phyloP scores from a whole-genome alignment of 37 sponge, comb jelly and placozoan species.

The Oopsacas minuta region DNA sequence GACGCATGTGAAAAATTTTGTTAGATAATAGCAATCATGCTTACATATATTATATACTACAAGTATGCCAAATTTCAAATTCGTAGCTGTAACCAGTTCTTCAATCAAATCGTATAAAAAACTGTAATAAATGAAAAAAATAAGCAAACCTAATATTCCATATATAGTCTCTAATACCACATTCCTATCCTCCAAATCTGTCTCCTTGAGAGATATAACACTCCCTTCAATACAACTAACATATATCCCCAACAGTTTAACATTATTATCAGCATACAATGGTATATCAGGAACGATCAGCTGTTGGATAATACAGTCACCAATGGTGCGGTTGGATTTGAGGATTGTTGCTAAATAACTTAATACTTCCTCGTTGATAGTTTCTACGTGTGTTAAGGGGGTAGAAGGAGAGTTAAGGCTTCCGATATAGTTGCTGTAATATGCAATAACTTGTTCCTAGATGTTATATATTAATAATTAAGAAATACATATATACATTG shows the following conservation, averaged over 20 bases:
- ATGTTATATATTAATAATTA: not conserved
- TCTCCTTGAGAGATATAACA: not conserved
- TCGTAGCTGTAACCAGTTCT: too few relatives aligned
- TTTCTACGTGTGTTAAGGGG: not conserved
- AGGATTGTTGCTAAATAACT: not conserved
- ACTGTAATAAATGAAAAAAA: too few relatives aligned
- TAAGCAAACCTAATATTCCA: not conserved
- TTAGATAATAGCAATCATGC: too few relatives aligned
- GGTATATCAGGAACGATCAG: not conserved
- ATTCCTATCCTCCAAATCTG: not conserved
- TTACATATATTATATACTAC: too few relatives aligned
- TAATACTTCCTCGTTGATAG: not conserved
- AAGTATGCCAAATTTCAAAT: too few relatives aligned
- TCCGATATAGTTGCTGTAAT: not conserved
- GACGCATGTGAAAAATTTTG: too few relatives aligned
- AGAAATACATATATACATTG: too few relatives aligned
- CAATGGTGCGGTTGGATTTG: not conserved
- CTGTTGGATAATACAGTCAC: not conserved
- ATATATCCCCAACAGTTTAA: not conserved
- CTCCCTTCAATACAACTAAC: not conserved
- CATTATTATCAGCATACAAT: not conserved
- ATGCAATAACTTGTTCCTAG: not conserved
- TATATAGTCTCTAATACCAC: not conserved
- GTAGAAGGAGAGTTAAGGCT: not conserved
- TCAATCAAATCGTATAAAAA: too few relatives aligned